Evolutionary conservation across 2,888 invertebrate species (phyloP), one percentile per base, ranked within the genome.

Genomic region (Acleris literana): DNA sequence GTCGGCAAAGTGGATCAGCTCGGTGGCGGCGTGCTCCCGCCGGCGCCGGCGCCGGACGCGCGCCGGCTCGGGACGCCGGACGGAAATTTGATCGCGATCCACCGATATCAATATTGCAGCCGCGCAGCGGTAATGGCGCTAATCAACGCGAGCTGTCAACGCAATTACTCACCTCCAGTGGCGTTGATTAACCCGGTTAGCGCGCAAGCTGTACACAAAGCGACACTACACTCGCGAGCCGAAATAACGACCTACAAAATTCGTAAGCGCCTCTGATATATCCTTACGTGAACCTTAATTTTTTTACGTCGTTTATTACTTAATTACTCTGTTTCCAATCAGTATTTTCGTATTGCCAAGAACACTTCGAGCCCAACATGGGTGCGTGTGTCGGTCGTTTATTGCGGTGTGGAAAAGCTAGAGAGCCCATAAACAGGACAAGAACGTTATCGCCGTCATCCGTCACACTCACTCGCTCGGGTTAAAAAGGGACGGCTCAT

Each of bases 81-180:
- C 58, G 58, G 58, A 58, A 58, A 49, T 57, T 57, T 48, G 57
- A 22, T 57, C 59, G 22, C 39, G 48, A 54, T 54, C 46, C 53
- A 46, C 20, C 51, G 22, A 5, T 46, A 56, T 46, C 56, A 46
- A 57, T 46, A 25, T 46, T 46, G 46, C 60, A 13, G 52, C 55
- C 7, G 53, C 22, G 43, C 61, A 46, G 25, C 11, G 11, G 48
- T 33, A 22, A 29, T 52, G 33, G 33, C 33, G 33, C 33, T 11
- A 13, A 33, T 33, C 33, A 33, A 33, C 33, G 33, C 33, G 33
- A 11, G 29, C 48, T 58, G 33, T 49, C 48, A 11, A 5, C 57
- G 18, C 57, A 29, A 48, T 29, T 25, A 29, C 16, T 43, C 22
- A 3, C 44, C 44, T 16, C 44, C 44, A 44, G n/a, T 3, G 44